These are phyloP conservation scores for Atta cephalotes DNA, from an alignment of 1,140 invertebrate genomes.

Conservation along the genomic window DNA sequence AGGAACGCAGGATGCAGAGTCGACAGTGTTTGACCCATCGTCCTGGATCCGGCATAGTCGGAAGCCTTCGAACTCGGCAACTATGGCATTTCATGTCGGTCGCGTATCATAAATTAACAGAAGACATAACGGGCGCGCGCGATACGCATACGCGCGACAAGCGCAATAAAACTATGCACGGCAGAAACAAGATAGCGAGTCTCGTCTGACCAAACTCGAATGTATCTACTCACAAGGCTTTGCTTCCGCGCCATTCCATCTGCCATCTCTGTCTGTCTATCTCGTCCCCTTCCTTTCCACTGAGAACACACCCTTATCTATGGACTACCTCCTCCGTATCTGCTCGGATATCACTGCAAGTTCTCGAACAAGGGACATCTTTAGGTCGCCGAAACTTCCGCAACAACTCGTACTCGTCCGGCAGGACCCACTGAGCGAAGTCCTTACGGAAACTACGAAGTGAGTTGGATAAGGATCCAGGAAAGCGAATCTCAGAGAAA, in stretches of 20 bases:
- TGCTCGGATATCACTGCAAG: constrained; percentile 65
- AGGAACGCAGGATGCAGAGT: constrained; percentile 40
- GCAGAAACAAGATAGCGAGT: not conserved
- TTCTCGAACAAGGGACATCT: constrained; percentile 63
- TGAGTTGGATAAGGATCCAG: constrained; percentile 68
- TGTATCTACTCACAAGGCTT: constrained; percentile 28
- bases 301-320: constrained; percentile 43
- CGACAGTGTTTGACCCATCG: constrained; percentile 48
- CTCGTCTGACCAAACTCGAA: not conserved
- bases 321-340: constrained; percentile 59
- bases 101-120: constrained; percentile 64
- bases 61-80: constrained; percentile 60
- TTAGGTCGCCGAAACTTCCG: constrained; percentile 62
- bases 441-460: constrained; percentile 64
- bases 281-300: constrained; percentile 18
- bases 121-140: constrained; percentile 37
- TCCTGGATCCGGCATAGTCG: constrained; percentile 14
- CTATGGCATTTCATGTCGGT: constrained; percentile 64
- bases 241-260: not conserved
- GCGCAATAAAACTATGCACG: constrained; percentile 13
- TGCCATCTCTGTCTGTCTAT: not conserved
- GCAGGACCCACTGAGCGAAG: constrained; percentile 23
- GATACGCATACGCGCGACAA: not conserved
- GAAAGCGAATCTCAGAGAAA: constrained; percentile 39
- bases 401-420: constrained; percentile 58